These are phyloP conservation scores for Pandemis heparana DNA, from an alignment of 2,888 invertebrate genomes.

Conservation along the genomic window DNA sequence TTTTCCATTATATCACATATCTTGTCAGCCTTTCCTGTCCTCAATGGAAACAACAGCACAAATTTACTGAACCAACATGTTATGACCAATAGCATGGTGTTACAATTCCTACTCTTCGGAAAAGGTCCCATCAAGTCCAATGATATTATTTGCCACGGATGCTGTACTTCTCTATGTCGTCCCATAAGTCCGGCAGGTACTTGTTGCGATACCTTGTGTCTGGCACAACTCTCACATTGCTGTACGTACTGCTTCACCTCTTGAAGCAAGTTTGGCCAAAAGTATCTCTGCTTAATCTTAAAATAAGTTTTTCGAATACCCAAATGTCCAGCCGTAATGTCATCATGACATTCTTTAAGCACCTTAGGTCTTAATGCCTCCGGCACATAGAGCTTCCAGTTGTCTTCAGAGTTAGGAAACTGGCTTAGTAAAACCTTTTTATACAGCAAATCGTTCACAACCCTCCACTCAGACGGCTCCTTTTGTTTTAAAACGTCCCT, in stretches of 20 bases:
- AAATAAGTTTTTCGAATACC: background rate
- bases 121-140: conserved; percentile 10
- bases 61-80: conserved; percentile 26
- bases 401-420: background rate
- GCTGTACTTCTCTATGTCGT: background rate
- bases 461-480: background rate
- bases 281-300: conserved; percentile 2
- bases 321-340: conserved; percentile 3
- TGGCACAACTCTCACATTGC: background rate
- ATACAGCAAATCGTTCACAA: background rate
- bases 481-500: background rate
- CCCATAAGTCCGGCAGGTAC: background rate
- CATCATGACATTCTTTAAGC: conserved; percentile 5
- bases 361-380: background rate
- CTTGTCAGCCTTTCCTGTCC: background rate
- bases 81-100: conserved; percentile 10
- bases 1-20: conserved; percentile 37
- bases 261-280: background rate
- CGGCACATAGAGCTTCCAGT: conserved; percentile 1
- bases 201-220: background rate
- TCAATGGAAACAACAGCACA: background rate
- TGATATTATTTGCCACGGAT: background rate
- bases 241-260: conserved; percentile 3
- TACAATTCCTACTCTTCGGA: conserved; percentile 6
- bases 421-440: background rate